Base-by-base conservation (phyloP, 2,797 vertebrate species). In the Clarias fuscus region DNA sequence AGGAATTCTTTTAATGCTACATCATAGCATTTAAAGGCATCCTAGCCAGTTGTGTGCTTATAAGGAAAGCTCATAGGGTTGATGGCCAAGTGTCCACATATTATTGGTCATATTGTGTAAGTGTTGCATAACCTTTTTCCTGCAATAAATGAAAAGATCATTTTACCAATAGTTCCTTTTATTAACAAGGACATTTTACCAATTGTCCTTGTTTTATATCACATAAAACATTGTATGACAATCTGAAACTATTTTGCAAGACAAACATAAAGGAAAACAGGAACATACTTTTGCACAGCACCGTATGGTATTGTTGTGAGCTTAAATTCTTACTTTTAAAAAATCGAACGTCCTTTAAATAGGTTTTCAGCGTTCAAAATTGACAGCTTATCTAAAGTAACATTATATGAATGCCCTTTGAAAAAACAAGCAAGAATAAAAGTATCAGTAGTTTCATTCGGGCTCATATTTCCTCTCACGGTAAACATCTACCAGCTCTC, bases 401-500 rank as follows among this genome's bases (percentile, higher is more conserved):
- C 61, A 81, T 43, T 43, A 65, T 81, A 65, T 37, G 4, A 40
- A 79, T 81, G 37, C 24, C 78, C 61, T 64, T 48, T 27, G 17
- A 27, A 81, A 62, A 81, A 22, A 37, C 14, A 20, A 22, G 8
- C 56, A 59, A 33, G 48, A 58, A 77, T 58, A 77, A 77, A 65
- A 43, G n/a, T 65, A 65, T 43, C 59, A 81, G 22, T 65, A n/a
- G 61, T 40, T 79, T 62, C 6, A 62, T n/a, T 40, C 17, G 61
- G 27, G 5, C 13, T 40, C 37, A 48, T 43, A 81, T 65, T 65
- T 65, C 37, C 78, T 18, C 37, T 81, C 43, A 43, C 78, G 43
- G 78, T 48, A 48, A 43, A 81, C 59, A 48, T 81, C 40, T 15
- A 43, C 78, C 61, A 81, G 61, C 40, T 43, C 24, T 48, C 62